A percentile compares a stretch with the other conserved stretches of the same genome.
These are phyloP conservation scores for Bombus consobrinus DNA, from an alignment of 1,140 invertebrate genomes.

Conservation along the genomic window DNA sequence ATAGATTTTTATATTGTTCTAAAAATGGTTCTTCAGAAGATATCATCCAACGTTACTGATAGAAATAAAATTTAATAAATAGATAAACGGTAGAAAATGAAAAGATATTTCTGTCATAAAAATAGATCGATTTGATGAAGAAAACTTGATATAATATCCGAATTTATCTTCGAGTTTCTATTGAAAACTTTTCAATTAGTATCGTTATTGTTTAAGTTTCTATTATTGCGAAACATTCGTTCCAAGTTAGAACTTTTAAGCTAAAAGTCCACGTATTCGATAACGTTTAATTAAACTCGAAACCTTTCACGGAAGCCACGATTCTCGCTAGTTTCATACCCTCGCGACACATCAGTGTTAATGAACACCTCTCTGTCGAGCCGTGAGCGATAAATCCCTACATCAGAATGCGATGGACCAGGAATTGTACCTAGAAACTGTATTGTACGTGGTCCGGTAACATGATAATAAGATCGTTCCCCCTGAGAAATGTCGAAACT, in stretches of 20 bases:
- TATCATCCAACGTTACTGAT: no score
- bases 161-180: no score
- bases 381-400: neutral
- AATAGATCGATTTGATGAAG: no score
- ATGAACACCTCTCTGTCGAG: neutral
- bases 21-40: neutral
- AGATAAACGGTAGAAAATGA: no score
- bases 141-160: no score
- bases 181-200: no score
- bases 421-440: constrained; percentile 20
- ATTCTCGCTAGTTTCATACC: neutral
- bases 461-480: constrained; percentile 21
- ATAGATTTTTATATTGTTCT: neutral
- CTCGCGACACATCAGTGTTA: neutral
- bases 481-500: constrained; percentile 18
- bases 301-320: neutral
- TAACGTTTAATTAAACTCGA: neutral
- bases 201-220: neutral
- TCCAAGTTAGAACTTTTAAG: neutral
- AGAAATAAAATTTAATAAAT: neutral
- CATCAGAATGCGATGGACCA: neutral
- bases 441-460: constrained; percentile 19
- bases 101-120: no score
- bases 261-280: neutral
- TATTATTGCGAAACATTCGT: neutral